These are phyloP conservation scores for Plutella xylostella DNA, from an alignment of 2,888 invertebrate genomes.

Conservation along the genomic window DNA sequence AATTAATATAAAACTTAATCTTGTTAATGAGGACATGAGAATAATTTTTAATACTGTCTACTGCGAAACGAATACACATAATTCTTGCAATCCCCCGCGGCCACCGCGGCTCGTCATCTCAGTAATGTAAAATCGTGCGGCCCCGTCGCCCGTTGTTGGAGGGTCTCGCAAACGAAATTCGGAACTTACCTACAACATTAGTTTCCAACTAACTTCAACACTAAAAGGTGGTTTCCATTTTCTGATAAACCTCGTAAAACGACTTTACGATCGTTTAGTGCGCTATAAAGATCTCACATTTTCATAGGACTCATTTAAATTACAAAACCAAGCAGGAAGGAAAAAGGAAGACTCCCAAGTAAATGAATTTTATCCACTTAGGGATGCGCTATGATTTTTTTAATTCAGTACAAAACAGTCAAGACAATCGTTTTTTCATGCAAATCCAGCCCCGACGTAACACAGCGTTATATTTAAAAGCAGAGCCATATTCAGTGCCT, in stretches of 20 bases:
- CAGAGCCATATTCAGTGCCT: too few relatives aligned
- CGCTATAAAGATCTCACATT: conserved; percentile 2
- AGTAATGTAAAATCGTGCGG: too few relatives aligned
- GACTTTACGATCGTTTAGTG: conserved; percentile 2
- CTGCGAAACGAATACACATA: too few relatives aligned
- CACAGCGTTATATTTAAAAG: too few relatives aligned
- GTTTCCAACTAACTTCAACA: neutral
- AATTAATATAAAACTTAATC: too few relatives aligned
- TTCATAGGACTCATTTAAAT: conserved; percentile 8
- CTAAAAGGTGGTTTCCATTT: neutral
- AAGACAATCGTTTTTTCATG: conserved; percentile 39
- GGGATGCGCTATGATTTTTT: conserved; percentile 7
- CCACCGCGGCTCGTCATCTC: too few relatives aligned
- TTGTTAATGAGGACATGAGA: too few relatives aligned
- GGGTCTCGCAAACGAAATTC: too few relatives aligned
- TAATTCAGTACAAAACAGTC: conserved; percentile 20
- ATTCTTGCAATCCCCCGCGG: too few relatives aligned
- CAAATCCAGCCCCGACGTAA: conserved; percentile 27
- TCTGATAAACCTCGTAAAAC: conserved; percentile 3
- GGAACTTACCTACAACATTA: neutral
- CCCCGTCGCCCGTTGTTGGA: too few relatives aligned
- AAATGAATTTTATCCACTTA: conserved; percentile 24
- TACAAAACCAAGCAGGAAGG: conserved; percentile 14
- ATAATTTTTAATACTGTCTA: too few relatives aligned
- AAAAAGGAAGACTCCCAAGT: conserved; percentile 18